Evolutionary conservation across 37 sponge, comb jelly and placozoan species (phyloP), one percentile per base, ranked within the genome.

Genomic region (Chondrilla cf. caribensis): DNA sequence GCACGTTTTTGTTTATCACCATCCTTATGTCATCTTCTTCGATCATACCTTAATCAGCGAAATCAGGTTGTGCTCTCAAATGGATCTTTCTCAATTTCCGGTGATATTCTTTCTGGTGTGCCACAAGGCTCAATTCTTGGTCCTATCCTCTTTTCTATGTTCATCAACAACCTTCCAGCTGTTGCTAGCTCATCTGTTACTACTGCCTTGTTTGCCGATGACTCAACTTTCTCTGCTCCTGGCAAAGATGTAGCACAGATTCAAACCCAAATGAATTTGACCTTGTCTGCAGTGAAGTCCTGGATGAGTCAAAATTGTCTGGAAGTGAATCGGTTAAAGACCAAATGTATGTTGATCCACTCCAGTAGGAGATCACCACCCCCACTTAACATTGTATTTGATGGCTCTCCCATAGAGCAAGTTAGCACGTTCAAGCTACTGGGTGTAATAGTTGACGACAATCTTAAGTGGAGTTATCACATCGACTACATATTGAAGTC

Each of bases 101-200:
- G 38, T 70, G 39, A 70, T 14, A 14, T 73, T 40, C 43, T 3
- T 40, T 73, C 76, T 73, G 76, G 76, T 2, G 44, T 73, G 21
- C 76, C 42, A 8, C 76, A 73, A 73, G 76, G 76, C 43, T 73
- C 76, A n/a, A 42, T 73, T 40, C 76, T 73, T 6, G 76, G 76
- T 4, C 76, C 76, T 73, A 73, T 73, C 44, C 42, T 73, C 2
- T 73, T 73, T 9, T 40, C 44, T 6, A 38, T 73, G 44, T 73
- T 43, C 40, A 40, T 73, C 44, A 73, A 73, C 40, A 43, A 73
- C 24, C 25, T 73, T 36, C 76, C 76, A 9, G 76, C 76, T 70
- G 71, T 18, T 33, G 71, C 32, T 18, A 5, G 32, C 21, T 70
- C 71, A 14, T 70, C 71, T 70, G 39, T 70, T 70, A 33, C 35